phyloP scores from a whole-genome alignment of 2,113 vertebrate genomes.

The Chaetura pelagica region DNA sequence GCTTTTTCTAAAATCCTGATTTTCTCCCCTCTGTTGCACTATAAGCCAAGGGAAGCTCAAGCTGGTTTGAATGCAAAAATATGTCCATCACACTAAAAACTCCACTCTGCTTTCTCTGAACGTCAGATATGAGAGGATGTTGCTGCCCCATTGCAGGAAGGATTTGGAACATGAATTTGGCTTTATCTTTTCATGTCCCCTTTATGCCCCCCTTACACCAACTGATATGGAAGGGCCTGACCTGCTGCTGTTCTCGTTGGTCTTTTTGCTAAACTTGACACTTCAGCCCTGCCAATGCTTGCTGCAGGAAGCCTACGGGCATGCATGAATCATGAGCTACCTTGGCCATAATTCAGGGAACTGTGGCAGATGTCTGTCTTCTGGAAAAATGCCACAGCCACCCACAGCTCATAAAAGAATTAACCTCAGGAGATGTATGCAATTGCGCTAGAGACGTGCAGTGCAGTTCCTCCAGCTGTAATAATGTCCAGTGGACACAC shows the following conservation, averaged over 20 bases:
- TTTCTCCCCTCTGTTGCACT: background rate
- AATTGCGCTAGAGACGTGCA: background rate
- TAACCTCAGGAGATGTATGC: conserved; percentile 21
- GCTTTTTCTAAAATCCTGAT: background rate
- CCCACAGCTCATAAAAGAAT: conserved; percentile 1
- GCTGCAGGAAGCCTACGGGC: background rate
- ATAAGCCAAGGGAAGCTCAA: background rate
- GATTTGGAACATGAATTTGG: background rate
- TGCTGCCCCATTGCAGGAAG: background rate
- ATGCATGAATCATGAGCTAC: conserved; percentile 36
- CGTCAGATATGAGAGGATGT: background rate
- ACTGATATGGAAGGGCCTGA: background rate
- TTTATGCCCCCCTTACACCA: background rate
- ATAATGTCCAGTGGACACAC: background rate
- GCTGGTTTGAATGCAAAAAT: background rate
- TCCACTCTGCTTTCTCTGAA: background rate
- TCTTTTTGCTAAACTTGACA: background rate
- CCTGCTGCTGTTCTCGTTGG: background rate
- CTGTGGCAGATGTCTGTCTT: conserved; percentile 38
- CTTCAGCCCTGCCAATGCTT: background rate
- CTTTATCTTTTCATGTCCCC: background rate
- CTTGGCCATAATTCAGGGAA: conserved; percentile 37
- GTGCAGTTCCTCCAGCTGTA: background rate
- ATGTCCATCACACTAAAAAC: background rate
- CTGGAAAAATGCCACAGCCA: conserved; percentile 35